Evolutionary conservation across 2,888 invertebrate species (phyloP), one percentile per base, ranked within the genome.

Genomic region (Raillietiella orientalis): DNA sequence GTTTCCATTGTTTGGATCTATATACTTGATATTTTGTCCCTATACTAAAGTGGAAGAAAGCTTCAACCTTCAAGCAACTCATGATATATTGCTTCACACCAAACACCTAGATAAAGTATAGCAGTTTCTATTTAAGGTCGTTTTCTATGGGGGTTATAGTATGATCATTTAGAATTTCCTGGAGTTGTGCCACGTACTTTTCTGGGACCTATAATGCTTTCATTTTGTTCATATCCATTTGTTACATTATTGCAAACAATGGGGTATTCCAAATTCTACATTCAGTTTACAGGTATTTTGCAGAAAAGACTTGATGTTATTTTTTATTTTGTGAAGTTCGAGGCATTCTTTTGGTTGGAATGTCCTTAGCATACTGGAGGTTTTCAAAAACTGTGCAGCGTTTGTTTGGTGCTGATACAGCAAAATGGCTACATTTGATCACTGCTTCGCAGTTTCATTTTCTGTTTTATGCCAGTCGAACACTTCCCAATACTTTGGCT

Each of bases 11-110:
- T n/a, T n/a, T n/a, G n/a, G n/a, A n/a, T n/a, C n/a, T n/a, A n/a
- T n/a, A n/a, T n/a, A 79, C 46, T 51, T 87, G 30, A 45, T 77
- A 33, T 57, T 71, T 38, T 82, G 84, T 41, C 93, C 93, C 27
- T 90, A 69, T 45, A 90, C 87, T 4, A 93, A 99, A 64, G 96
- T 96, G 26, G 96, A 96, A 51, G 96, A 99, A 53, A 93, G 90
- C 50, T 99, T 99, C 47, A 93, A 90, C 52, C 55, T 90, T 30
- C 96, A 99, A 53, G 93, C 96, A 13, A 70, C 72, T 46, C 96
- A 99, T 51, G 96, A 99, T 51, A 59, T 96, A 40, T 53, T 96
- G 24, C 84, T 75, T 49, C 66, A 79, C 45, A 59, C 67, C 36
- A 8, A n/a, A 8, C 10, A 12, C 22, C 6, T 22, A n/a, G 22